phyloP scores from a whole-genome alignment of 1,140 invertebrate genomes.

The Patella vulgata region DNA sequence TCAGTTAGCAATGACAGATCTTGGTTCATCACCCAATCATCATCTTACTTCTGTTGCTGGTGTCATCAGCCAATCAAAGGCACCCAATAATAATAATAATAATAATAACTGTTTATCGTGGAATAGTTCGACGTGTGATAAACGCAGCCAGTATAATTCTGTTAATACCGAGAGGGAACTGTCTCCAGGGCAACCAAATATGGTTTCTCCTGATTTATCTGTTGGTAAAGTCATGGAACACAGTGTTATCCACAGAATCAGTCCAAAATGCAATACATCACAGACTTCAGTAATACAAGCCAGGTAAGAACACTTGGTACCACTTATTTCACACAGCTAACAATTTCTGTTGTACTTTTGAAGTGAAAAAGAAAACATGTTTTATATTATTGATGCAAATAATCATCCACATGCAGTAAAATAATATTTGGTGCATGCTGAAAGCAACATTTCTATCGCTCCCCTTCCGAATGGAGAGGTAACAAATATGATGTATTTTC shows the following conservation, averaged over 20 bases:
- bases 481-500: too few relatives aligned
- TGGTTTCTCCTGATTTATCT: too few relatives aligned
- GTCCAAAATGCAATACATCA: slow-evolving; percentile 46
- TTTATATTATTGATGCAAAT: not conserved
- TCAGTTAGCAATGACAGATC: not conserved
- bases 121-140: too few relatives aligned
- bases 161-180: slow-evolving; percentile 20
- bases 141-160: too few relatives aligned
- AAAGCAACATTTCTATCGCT: too few relatives aligned
- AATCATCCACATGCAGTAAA: not conserved
- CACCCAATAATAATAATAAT: slow-evolving; percentile 30
- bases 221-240: too few relatives aligned
- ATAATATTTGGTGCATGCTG: not conserved
- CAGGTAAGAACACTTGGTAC: slow-evolving; percentile 29
- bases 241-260: slow-evolving; percentile 38
- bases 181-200: slow-evolving; percentile 1
- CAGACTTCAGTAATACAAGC: slow-evolving; percentile 58
- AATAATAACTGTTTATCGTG: slow-evolving; percentile 16
- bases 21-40: not conserved
- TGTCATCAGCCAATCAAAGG: slow-evolving; percentile 24
- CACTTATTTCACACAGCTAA: slow-evolving; percentile 6
- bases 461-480: too few relatives aligned
- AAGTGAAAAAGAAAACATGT: slow-evolving; percentile 11
- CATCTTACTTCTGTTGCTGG: slow-evolving; percentile 1
- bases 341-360: slow-evolving; percentile 30